These are phyloP conservation scores for Selene dorsalis DNA, from an alignment of 2,797 vertebrate genomes.

Conservation along the genomic window DNA sequence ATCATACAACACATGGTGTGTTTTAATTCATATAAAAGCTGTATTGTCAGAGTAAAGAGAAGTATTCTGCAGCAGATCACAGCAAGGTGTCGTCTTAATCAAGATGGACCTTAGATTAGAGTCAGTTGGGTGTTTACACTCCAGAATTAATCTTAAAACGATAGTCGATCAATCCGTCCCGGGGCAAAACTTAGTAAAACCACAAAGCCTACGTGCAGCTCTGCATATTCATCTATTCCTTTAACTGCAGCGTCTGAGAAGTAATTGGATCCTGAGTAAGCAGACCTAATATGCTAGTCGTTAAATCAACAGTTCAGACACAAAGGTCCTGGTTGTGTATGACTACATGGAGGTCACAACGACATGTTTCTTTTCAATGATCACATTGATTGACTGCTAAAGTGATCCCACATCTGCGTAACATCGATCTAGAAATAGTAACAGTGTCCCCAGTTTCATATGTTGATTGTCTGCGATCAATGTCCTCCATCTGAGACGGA, in stretches of 20 bases:
- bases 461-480: constrained; percentile 51
- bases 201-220: constrained; percentile 22
- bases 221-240: constrained; percentile 49
- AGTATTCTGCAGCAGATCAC: background rate
- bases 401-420: constrained; percentile 47
- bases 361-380: constrained; percentile 44
- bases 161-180: constrained; percentile 23
- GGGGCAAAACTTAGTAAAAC: constrained; percentile 24
- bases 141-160: constrained; percentile 6
- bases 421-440: constrained; percentile 41
- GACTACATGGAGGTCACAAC: constrained; percentile 45
- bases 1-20: background rate
- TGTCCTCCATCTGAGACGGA: constrained; percentile 33
- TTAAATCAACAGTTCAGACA: constrained; percentile 17
- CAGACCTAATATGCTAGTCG: constrained; percentile 44
- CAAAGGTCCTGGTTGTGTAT: constrained; percentile 19
- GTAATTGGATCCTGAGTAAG: constrained; percentile 36
- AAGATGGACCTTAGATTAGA: constrained; percentile 11
- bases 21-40: background rate
- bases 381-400: constrained; percentile 53
- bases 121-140: constrained; percentile 15
- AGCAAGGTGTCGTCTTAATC: constrained; percentile 5
- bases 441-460: constrained; percentile 40
- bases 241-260: constrained; percentile 24
- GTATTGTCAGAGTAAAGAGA: background rate